Percentiles rank a stretch among this genome's conserved stretches.
Evolutionary conservation across 1,140 invertebrate species (phyloP).

Genomic region (Eupeodes corollae): DNA sequence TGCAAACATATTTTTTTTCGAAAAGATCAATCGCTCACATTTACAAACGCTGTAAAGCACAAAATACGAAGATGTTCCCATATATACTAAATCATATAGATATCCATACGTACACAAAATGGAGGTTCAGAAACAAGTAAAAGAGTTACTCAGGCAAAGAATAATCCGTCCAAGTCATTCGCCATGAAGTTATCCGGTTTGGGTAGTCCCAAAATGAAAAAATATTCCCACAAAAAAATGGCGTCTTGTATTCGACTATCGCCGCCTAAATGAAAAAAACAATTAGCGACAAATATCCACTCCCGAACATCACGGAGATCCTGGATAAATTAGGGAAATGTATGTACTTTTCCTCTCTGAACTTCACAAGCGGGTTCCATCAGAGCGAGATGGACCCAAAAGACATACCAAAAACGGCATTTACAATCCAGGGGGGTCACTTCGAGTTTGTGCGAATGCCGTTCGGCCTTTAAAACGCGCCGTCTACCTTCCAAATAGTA

Average conservation of each 20-base stretch:
- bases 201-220: slow-evolving; percentile 13
- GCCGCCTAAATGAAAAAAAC: slow-evolving; percentile 35
- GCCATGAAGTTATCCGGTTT: slow-evolving; percentile 7
- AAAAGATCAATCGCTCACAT: slow-evolving; percentile 12
- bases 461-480: slow-evolving; percentile 32
- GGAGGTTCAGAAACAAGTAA: slow-evolving; percentile 13
- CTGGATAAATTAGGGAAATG: slow-evolving; percentile 36
- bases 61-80: slow-evolving; percentile 12
- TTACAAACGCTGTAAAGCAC: slow-evolving; percentile 17
- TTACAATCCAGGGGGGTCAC: slow-evolving; percentile 21
- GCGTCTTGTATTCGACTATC: slow-evolving; percentile 32
- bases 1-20: slow-evolving; percentile 9
- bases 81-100: slow-evolving; percentile 15
- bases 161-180: slow-evolving; percentile 7
- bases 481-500: slow-evolving; percentile 18
- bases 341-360: slow-evolving; percentile 31
- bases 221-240: slow-evolving; percentile 13
- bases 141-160: neutral
- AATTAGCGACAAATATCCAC: slow-evolving; percentile 41
- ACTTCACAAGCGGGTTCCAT: slow-evolving; percentile 38
- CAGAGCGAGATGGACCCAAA: slow-evolving; percentile 21
- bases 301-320: slow-evolving; percentile 40
- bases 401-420: slow-evolving; percentile 39
- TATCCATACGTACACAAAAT: slow-evolving; percentile 19
- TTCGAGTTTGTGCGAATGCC: slow-evolving; percentile 17